These are phyloP conservation scores for Pluvialis apricaria DNA, from an alignment of 2,113 vertebrate species.

Conservation along the genomic window DNA sequence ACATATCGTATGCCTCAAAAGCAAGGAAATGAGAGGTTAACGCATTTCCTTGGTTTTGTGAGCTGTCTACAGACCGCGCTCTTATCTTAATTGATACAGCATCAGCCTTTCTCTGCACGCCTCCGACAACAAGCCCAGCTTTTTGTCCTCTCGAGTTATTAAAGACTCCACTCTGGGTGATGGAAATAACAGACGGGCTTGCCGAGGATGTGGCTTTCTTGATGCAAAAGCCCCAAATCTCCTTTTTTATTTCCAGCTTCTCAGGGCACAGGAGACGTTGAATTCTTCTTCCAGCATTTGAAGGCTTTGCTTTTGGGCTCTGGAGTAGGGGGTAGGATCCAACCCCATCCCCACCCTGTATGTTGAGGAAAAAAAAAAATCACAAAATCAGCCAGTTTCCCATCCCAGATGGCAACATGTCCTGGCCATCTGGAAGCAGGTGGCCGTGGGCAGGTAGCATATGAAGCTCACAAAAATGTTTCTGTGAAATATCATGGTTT, in stretches of 20 bases:
- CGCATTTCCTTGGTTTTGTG: background rate
- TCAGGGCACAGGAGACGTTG: background rate
- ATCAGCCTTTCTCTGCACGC: background rate
- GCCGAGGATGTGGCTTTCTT: background rate
- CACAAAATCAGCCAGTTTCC: background rate
- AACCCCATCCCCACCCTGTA: rapidly evolving
- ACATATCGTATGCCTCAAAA: background rate
- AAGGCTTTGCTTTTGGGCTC: background rate
- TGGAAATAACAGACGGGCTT: background rate
- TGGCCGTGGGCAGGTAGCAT: background rate
- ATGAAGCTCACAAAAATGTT: background rate
- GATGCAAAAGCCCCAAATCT: background rate
- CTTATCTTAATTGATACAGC: slow-evolving; percentile 51
- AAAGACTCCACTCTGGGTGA: background rate
- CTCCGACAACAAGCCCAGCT: background rate
- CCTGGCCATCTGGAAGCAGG: background rate
- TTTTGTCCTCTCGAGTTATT: slow-evolving; percentile 28
- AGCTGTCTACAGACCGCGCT: background rate
- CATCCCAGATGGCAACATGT: background rate
- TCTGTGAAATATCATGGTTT: background rate
- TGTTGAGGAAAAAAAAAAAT: background rate
- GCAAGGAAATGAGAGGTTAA: slow-evolving; percentile 26
- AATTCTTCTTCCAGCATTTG: background rate
- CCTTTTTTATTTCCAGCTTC: background rate
- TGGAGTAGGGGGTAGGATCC: background rate